Conservation (phyloP, 2,888 invertebrate genomes). For the Alcis repandata region DNA sequence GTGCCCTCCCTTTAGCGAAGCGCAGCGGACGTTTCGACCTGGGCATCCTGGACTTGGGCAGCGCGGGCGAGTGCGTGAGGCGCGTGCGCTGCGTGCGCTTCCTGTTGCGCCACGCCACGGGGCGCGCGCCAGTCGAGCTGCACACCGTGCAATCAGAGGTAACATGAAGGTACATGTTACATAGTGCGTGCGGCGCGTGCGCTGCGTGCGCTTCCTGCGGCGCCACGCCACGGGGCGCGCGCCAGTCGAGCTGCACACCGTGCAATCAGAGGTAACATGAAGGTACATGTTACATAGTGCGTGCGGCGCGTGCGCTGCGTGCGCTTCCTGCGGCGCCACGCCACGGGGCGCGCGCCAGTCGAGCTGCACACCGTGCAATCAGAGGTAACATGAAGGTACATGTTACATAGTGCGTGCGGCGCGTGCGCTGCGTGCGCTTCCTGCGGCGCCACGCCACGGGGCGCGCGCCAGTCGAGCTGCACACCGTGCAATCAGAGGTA, state of each 20-base stretch:
- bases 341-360: no score
- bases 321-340: no score
- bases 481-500: no score
- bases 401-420: no score
- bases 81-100: constrained; percentile 94
- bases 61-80: constrained; percentile 95
- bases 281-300: no score
- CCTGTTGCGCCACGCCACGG: constrained; percentile 95
- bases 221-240: constrained; percentile 96
- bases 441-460: no score
- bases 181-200: constrained; percentile 94
- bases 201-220: constrained; percentile 93
- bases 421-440: no score
- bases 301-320: no score
- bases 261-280: constrained; percentile 92
- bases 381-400: no score
- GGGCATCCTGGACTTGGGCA: constrained; percentile 87
- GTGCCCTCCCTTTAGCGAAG: no score
- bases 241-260: constrained; percentile 96
- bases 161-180: neutral
- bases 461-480: no score
- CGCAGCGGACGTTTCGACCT: constrained; percentile 98
- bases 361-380: no score
- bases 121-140: constrained; percentile 96
- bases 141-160: constrained; percentile 97